These are phyloP conservation scores for Erpobdella octoculata DNA, from an alignment of 2,888 invertebrate genomes.

Conservation along the genomic window DNA sequence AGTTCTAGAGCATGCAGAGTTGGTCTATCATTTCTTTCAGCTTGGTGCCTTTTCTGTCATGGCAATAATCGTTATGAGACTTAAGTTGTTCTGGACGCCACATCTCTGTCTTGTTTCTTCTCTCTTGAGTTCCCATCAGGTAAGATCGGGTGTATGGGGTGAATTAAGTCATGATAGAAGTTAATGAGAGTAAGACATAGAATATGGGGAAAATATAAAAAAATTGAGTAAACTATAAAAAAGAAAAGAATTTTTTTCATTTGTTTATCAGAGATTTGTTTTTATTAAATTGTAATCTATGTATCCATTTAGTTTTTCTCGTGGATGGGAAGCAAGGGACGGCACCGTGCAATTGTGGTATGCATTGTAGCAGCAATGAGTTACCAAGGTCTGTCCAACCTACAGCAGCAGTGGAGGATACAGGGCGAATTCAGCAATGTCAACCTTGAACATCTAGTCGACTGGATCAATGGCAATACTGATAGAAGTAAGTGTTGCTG, in stretches of 20 bases:
- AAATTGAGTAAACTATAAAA: neutral
- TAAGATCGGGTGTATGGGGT: no score
- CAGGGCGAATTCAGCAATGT: conserved; percentile 64
- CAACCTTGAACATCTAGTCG: conserved; percentile 67
- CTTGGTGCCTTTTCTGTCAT: conserved; percentile 64
- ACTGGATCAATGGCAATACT: conserved; percentile 65
- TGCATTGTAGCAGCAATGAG: conserved; percentile 58
- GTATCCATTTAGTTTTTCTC: neutral
- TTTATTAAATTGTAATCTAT: neutral
- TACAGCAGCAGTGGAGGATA: conserved; percentile 53
- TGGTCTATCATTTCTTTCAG: conserved; percentile 64
- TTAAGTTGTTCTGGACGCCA: conserved; percentile 70
- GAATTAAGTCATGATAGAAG: no score
- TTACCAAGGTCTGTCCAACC: conserved; percentile 55
- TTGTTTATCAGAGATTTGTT: neutral
- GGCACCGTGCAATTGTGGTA: conserved; percentile 48
- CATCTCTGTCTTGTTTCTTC: conserved; percentile 69
- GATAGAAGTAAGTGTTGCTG: neutral
- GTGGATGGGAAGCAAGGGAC: conserved; percentile 3
- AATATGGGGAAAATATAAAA: no score
- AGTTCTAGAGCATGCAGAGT: conserved; percentile 8
- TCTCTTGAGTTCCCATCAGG: conserved; percentile 60
- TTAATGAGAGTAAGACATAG: no score
- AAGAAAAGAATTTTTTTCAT: neutral
- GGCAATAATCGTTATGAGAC: conserved; percentile 69